These are phyloP conservation scores for Bursaphelenchus mucronatus DNA, from an alignment of 1,140 invertebrate species.

Conservation along the genomic window DNA sequence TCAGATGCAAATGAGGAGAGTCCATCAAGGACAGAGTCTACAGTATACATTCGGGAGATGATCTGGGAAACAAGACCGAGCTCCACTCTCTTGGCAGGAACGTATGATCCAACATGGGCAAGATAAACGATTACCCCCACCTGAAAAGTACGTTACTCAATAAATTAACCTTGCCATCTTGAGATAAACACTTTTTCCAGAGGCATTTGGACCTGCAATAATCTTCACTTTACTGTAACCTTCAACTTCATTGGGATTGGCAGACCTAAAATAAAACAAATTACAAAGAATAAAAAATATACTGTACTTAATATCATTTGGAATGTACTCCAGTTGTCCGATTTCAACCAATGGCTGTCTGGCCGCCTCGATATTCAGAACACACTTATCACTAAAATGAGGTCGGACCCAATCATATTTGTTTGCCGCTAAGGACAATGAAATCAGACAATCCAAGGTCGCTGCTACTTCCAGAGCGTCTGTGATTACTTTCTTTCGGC, in stretches of 20 bases:
- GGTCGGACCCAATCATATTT: conserved; percentile 56
- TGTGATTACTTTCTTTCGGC: conserved; percentile 25
- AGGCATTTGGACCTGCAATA: conserved; percentile 80
- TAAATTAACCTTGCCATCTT: conserved; percentile 68
- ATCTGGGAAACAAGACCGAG: conserved; percentile 73
- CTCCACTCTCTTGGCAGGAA: conserved; percentile 73
- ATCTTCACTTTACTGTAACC: conserved; percentile 70
- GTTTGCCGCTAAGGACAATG: conserved; percentile 48
- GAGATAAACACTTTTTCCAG: conserved; percentile 84
- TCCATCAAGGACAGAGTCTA: conserved; percentile 73
- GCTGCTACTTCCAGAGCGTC: conserved; percentile 44
- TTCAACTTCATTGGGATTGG: conserved; percentile 35
- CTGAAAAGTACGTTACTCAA: conserved; percentile 59
- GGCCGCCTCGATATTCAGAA: conserved; percentile 42
- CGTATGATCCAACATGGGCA: conserved; percentile 80
- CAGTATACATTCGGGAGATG: conserved; percentile 71
- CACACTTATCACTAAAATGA: conserved; percentile 46
- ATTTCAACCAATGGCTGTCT: conserved; percentile 50
- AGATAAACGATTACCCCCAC: conserved; percentile 73
- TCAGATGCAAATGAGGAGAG: conserved; percentile 81
- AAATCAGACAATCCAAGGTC: conserved; percentile 50
- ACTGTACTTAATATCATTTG: conserved; percentile 49
- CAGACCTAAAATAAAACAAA: conserved; percentile 18
- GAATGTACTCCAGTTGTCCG: conserved; percentile 18
- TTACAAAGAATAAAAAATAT: conserved; percentile 11